phyloP scores from a whole-genome alignment of 2,113 vertebrate species.

The Vidua macroura region DNA sequence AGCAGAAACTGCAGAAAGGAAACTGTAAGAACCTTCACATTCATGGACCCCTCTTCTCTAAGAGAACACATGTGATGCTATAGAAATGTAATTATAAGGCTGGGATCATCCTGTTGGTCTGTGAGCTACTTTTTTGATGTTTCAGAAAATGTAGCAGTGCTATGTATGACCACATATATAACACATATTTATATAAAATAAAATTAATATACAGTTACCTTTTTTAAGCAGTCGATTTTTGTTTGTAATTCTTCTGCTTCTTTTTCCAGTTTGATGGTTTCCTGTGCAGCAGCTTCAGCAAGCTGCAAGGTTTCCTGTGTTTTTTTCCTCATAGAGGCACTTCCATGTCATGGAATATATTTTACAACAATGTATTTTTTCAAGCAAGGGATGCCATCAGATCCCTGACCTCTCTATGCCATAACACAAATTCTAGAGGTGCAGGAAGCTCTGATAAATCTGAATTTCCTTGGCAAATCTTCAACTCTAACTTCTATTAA shows the following conservation, averaged over 20 bases:
- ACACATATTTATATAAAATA: neutral
- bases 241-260: constrained; percentile 67
- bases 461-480: neutral
- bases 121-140: neutral
- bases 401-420: neutral
- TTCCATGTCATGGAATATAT: constrained; percentile 71
- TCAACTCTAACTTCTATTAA: neutral
- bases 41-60: neutral
- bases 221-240: constrained; percentile 68
- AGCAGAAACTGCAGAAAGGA: neutral
- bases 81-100: neutral
- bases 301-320: constrained; percentile 69
- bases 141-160: neutral
- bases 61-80: neutral
- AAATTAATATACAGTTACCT: constrained; percentile 61
- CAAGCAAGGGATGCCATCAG: neutral
- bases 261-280: constrained; percentile 60
- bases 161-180: neutral
- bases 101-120: neutral
- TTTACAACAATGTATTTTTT: neutral
- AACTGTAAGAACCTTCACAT: neutral
- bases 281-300: constrained; percentile 24
- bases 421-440: neutral
- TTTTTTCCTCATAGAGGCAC: constrained; percentile 67
- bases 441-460: neutral